Base-by-base conservation (phyloP, 1,140 invertebrate genomes). In the Himalopsyche phryganea region DNA sequence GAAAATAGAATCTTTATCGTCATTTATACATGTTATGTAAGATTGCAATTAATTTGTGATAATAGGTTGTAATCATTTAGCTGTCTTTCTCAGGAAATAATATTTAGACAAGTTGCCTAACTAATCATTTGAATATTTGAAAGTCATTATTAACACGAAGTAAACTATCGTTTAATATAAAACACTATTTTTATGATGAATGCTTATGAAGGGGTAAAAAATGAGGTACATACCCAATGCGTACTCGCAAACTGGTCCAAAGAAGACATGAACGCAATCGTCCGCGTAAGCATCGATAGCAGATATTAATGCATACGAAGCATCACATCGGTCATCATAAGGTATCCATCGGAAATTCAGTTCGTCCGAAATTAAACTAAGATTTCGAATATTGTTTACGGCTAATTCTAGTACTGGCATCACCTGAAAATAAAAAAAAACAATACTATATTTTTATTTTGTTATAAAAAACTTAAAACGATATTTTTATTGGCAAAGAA, bases 201-300 rank as follows among this genome's bases (percentile, higher is more conserved):
- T n/a, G n/a, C n/a, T n/a, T n/a, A n/a, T n/a, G n/a, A n/a, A n/a
- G n/a, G n/a, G n/a, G n/a, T n/a, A n/a, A n/a, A n/a, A n/a, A n/a
- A n/a, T n/a, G n/a, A n/a, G n/a, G n/a, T 46, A 47, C 83, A 81
- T 76, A 90, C 88, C 87, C 33, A 88, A 70, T 18, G 85, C 81
- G 70, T 87, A 90, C 66, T 90, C 88, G 65, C 87, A 90, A 0
- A 83, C 80, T 1, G 86, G 86, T 9, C 88, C 88, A 49, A 90
- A 83, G 54, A 89, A 85, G 1, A 89, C 79, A 63, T 89, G 85
- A 0, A 85, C 81, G 70, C 85, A 88, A 59, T 80, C 77, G 14
- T 81, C 72, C 13, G 77, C 82, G 63, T 85, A 85, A 6, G 83
- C 83, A 61, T 88, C 83, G 59, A 89, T 85, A 1, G 84, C 81